Evolutionary conservation across 2,797 vertebrate genomes (phyloP), one percentile per base, ranked within the genome.

Genomic region (Danio choprae): DNA sequence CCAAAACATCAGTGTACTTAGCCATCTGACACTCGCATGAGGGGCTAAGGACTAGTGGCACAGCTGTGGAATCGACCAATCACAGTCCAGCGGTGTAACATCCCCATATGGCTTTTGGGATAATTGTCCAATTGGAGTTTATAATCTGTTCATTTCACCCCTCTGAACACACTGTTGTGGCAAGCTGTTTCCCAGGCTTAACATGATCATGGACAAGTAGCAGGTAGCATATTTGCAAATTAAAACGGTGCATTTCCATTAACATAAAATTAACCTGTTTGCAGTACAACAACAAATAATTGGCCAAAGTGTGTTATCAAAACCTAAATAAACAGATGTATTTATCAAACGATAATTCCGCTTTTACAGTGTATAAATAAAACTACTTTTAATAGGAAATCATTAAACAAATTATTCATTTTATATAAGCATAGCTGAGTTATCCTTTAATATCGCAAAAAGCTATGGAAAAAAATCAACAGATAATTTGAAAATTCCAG

Each of bases 171-270:
- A 80, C 59, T 89, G 89, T 84, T 73, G 86, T 11, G 79, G 88
- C 88, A 89, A 89, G 90, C 91, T 89, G 90, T 88, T 91, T 89
- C 4, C 9, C 80, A 13, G 81, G 89, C 79, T 89, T 86, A 85
- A 77, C 12, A 2, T 65, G 80, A 86, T 13, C 85, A 36, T 16
- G 74, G 85, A 86, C 87, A 83, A 15, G 84, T 72, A 88, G 86
- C 85, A 74, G 85, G 83, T 58, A 88, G 79, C 88, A 87, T 89
- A 89, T 90, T 90, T 74, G 55, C 58, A 86, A 76, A 82, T 81
- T 77, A 84, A 84, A 81, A 84, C 18, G 10, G 74, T 80, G 44
- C 76, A 80, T 51, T 81, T 82, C 48, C 36, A 85, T 74, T 79
- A 78, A 36, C 73, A 79, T 51, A 29, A 85, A 81, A 79, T 76